Evolutionary conservation across 2,113 vertebrate genomes (phyloP).

Genomic region (Colinus virginianus): DNA sequence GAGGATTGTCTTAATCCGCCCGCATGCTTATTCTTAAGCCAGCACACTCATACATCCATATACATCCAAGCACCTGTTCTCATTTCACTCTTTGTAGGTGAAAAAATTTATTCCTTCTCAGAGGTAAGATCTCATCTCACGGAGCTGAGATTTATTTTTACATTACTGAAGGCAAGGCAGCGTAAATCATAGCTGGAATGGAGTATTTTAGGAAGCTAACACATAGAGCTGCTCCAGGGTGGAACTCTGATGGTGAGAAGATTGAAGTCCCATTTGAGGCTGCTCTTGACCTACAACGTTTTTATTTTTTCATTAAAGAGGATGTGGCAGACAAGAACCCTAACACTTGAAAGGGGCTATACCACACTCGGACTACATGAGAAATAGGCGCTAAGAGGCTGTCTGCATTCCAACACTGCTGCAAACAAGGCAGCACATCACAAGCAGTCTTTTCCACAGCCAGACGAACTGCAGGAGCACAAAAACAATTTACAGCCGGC

Average conservation of each 20-base stretch:
- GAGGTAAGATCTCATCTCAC: background rate
- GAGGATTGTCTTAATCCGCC: constrained; percentile 11
- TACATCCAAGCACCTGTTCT: constrained; percentile 11
- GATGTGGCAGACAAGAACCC: background rate
- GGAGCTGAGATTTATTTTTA: constrained; percentile 37
- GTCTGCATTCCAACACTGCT: background rate
- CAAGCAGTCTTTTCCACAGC: background rate
- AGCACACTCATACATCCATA: background rate
- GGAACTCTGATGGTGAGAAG: background rate
- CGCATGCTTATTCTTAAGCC: background rate
- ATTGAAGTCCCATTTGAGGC: fast-evolving
- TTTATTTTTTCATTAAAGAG: background rate
- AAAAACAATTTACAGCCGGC: constrained; percentile 11
- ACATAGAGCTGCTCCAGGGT: fast-evolving
- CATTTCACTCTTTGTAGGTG: background rate
- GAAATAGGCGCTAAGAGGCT: background rate
- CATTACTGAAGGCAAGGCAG: background rate
- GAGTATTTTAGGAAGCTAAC: background rate
- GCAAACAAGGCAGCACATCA: background rate
- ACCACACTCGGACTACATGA: background rate
- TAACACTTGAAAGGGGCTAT: background rate
- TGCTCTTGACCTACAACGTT: background rate
- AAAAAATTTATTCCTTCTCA: background rate
- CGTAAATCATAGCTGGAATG: background rate
- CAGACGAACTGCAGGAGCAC: background rate